Evolutionary conservation across 2,797 vertebrate species (phyloP).

Genomic region (Helicolenus hilgendorfi): DNA sequence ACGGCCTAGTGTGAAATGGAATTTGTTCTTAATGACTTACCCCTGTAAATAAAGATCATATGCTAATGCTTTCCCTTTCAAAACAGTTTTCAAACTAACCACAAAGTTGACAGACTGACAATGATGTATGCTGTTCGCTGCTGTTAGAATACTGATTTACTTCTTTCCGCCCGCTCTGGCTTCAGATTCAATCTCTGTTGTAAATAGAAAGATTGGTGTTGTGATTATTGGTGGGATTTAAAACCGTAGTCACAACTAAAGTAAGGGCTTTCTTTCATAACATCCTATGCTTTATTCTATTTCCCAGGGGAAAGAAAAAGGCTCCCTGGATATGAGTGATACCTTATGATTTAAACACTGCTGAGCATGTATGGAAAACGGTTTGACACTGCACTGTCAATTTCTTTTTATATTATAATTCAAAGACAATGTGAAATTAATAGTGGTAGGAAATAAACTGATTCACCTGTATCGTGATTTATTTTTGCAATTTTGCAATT

Average conservation of each 20-base stretch:
- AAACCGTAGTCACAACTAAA: conserved; percentile 17
- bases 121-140: conserved; percentile 15
- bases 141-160: conserved; percentile 27
- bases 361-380: too few relatives aligned
- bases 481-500: too few relatives aligned
- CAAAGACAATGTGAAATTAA: too few relatives aligned
- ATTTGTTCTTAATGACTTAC: conserved; percentile 76
- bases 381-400: too few relatives aligned
- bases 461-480: too few relatives aligned
- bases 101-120: conserved; percentile 47
- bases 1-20: conserved; percentile 69
- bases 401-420: too few relatives aligned
- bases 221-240: conserved; percentile 16
- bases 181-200: conserved; percentile 12
- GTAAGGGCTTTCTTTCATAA: background rate
- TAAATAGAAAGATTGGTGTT: conserved; percentile 40
- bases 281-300: background rate
- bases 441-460: too few relatives aligned
- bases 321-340: background rate
- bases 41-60: conserved; percentile 70
- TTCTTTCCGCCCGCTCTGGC: conserved; percentile 2
- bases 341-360: background rate
- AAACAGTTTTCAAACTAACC: conserved; percentile 57
- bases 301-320: background rate
- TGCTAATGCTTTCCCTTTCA: conserved; percentile 58